phyloP scores from a whole-genome alignment of 2,797 vertebrate genomes.

The Alosa sapidissima region DNA sequence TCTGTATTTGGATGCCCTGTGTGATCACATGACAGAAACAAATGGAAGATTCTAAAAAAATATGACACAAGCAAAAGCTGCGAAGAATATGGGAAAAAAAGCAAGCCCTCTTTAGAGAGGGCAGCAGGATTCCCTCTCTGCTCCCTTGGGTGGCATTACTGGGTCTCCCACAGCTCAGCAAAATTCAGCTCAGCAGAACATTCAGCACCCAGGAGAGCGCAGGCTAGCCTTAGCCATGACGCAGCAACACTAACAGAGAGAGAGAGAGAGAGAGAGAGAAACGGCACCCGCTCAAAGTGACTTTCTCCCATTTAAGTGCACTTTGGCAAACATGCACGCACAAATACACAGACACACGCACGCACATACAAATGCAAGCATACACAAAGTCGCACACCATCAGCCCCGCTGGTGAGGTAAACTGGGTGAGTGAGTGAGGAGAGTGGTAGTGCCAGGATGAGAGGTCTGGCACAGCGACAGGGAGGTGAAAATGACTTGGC shows the following conservation, averaged over 20 bases:
- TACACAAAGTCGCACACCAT: background rate
- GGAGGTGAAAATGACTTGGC: constrained; percentile 16
- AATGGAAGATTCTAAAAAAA: background rate
- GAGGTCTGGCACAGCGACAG: background rate
- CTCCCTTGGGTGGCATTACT: background rate
- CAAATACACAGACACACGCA: background rate
- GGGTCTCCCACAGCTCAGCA: background rate
- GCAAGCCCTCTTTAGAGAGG: background rate
- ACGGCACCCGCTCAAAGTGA: background rate
- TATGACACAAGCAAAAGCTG: background rate
- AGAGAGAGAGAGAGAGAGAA: no score
- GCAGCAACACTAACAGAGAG: constrained; percentile 1
- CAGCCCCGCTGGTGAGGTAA: background rate
- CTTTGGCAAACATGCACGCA: background rate
- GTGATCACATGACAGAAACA: background rate
- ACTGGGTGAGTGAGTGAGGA: constrained; percentile 7
- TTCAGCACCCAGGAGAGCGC: background rate
- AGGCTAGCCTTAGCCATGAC: constrained; percentile 4
- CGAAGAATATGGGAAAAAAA: background rate
- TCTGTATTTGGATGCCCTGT: background rate
- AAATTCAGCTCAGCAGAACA: background rate
- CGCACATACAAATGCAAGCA: background rate
- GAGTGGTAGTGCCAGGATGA: background rate
- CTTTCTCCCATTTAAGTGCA: background rate
- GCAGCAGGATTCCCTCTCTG: background rate